A percentile compares a stretch with the other conserved stretches of the same genome.
These are phyloP conservation scores for Sebastes schlegelii DNA, from an alignment of 2,113 vertebrate genomes.

Conservation along the genomic window DNA sequence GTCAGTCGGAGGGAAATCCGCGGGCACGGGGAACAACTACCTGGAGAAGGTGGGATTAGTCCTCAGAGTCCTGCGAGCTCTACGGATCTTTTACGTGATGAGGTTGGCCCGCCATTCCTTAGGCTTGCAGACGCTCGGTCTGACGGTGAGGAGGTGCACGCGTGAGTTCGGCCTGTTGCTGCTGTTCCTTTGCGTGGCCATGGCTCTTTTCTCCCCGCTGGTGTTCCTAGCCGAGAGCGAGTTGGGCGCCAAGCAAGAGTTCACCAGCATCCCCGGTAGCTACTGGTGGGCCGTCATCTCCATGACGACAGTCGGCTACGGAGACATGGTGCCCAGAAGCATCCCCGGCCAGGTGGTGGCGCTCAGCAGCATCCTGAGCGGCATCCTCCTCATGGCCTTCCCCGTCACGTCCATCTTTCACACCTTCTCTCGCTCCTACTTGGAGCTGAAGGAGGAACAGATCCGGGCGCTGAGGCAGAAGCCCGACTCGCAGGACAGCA, in stretches of 20 bases:
- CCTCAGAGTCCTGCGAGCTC: constrained; percentile 91
- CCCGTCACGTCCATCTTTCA: constrained; percentile 98
- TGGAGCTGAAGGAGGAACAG: constrained; percentile 95
- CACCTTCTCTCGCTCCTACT: constrained; percentile 96
- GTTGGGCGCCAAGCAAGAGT: constrained; percentile 95
- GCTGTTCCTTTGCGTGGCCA: constrained; percentile 95
- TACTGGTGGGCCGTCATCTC: constrained; percentile 99
- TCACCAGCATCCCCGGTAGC: constrained; percentile 94
- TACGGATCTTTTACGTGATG: constrained; percentile 97
- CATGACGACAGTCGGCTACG: constrained; percentile 98
- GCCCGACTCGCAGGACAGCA: constrained; percentile 84
- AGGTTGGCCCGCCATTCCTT: constrained; percentile 93
- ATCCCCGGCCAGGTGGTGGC: constrained; percentile 97
- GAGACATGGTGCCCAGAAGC: constrained; percentile 97
- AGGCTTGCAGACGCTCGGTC: constrained; percentile 93
- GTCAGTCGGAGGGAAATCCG: constrained; percentile 81
- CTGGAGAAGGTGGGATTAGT: constrained; percentile 94
- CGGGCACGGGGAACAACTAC: constrained; percentile 90
- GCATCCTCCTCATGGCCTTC: constrained; percentile 97
- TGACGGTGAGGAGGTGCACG: constrained; percentile 93
- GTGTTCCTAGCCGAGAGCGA: constrained; percentile 96
- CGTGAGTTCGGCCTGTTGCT: constrained; percentile 93
- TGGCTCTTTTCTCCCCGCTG: constrained; percentile 94
- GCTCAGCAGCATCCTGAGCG: constrained; percentile 96
- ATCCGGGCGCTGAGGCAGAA: constrained; percentile 84